phyloP scores from a whole-genome alignment of 2,113 vertebrate species.

The Redunca redunca region DNA sequence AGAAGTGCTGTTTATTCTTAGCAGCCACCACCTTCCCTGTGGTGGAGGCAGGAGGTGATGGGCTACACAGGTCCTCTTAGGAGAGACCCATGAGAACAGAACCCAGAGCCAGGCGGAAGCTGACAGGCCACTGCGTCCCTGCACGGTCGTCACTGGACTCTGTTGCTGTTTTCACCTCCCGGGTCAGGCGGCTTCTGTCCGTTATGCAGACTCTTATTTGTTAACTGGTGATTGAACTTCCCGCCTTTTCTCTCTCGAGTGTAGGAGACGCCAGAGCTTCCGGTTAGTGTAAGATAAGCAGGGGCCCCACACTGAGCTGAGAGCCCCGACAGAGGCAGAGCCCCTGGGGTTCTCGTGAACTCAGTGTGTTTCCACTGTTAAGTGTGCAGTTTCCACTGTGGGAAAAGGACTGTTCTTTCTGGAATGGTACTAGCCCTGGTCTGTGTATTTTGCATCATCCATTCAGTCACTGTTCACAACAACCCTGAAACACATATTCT shows the following conservation, averaged over 20 bases:
- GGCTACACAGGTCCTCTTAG: rapidly evolving
- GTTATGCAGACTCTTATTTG: rapidly evolving
- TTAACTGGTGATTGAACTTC: neutral
- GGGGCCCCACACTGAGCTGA: rapidly evolving
- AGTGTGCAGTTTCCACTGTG: rapidly evolving
- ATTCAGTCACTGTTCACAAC: neutral
- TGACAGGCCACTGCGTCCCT: rapidly evolving
- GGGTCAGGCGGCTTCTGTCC: neutral
- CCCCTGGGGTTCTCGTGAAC: neutral
- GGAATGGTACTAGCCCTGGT: neutral
- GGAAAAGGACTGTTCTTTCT: neutral
- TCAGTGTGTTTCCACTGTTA: neutral
- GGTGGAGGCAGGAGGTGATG: neutral
- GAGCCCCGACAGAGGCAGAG: neutral
- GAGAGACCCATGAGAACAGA: neutral
- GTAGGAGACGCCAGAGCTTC: neutral
- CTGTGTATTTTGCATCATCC: neutral
- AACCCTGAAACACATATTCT: rapidly evolving
- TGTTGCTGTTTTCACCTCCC: rapidly evolving
- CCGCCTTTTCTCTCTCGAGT: neutral
- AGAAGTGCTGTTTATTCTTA: neutral
- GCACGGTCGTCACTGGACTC: rapidly evolving
- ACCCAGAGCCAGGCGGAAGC: neutral
- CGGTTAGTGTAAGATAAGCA: neutral
- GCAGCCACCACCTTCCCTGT: neutral